Evolutionary conservation across 2,797 vertebrate species (phyloP).

Genomic region (Morelia viridis): DNA sequence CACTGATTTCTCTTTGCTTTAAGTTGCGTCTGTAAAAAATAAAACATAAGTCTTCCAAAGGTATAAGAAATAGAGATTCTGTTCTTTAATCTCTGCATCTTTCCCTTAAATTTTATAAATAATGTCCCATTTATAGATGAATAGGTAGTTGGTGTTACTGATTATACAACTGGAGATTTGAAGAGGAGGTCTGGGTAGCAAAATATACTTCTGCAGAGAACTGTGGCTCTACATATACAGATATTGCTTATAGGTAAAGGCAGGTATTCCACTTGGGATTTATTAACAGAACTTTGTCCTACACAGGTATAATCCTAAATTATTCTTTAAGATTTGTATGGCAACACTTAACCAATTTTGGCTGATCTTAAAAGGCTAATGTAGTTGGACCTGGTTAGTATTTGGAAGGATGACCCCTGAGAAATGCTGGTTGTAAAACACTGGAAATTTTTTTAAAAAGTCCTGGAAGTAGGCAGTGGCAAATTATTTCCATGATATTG

Average conservation of each 20-base stretch:
- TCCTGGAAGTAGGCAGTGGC: not conserved
- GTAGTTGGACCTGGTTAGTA: not conserved
- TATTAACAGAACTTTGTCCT: not conserved
- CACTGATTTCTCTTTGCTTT: not conserved
- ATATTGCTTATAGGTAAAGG: not conserved
- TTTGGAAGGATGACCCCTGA: not conserved
- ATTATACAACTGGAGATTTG: not conserved
- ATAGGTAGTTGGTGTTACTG: too few relatives aligned
- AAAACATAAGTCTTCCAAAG: not conserved
- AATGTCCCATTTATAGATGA: not conserved
- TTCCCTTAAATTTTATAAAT: not conserved
- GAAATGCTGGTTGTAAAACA: not conserved
- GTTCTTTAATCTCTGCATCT: not conserved
- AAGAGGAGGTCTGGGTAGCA: not conserved
- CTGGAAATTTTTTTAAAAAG: not conserved
- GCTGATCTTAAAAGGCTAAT: not conserved
- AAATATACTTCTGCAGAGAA: not conserved
- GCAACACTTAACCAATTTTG: not conserved
- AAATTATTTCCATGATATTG: not conserved
- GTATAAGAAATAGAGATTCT: not conserved
- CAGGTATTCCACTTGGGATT: not conserved
- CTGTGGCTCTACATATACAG: not conserved
- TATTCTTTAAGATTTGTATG: not conserved
- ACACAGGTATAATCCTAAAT: not conserved
- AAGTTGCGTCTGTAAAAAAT: not conserved